Evolutionary conservation across 2,888 invertebrate genomes (phyloP).

Genomic region (Spialia ferax): DNA sequence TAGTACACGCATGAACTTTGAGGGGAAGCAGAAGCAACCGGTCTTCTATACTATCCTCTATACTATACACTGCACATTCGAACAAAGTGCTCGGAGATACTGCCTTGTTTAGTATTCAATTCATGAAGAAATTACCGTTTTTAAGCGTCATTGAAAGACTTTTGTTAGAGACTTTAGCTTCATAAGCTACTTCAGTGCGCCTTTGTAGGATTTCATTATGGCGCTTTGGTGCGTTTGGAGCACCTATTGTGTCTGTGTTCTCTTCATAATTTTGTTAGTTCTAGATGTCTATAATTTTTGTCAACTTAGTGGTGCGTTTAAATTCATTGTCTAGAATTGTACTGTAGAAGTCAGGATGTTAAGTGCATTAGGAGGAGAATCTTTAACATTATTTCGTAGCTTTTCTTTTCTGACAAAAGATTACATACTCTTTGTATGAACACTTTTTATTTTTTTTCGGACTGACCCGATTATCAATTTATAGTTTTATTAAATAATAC

Average conservation of each 20-base stretch:
- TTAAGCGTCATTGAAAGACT: conserved; percentile 38
- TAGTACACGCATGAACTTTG: conserved; percentile 4
- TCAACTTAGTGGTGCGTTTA: too few species aligned
- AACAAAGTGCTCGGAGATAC: conserved; percentile 55
- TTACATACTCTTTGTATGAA: too few species aligned
- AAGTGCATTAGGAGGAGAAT: too few species aligned
- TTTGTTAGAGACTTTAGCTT: conserved; percentile 22
- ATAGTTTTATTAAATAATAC: too few species aligned
- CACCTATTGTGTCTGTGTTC: not conserved
- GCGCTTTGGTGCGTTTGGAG: conserved; percentile 49
- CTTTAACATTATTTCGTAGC: too few species aligned
- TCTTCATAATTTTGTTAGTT: not conserved
- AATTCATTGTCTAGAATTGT: too few species aligned
- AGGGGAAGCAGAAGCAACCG: conserved; percentile 59
- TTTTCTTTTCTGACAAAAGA: too few species aligned
- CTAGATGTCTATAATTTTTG: not conserved
- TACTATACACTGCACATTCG: conserved; percentile 62
- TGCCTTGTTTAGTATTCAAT: conserved; percentile 45
- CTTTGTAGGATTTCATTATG: conserved; percentile 32
- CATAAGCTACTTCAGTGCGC: conserved; percentile 1
- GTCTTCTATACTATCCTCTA: conserved; percentile 65
- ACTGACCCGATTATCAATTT: too few species aligned
- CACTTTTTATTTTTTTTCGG: too few species aligned
- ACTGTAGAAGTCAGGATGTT: too few species aligned
- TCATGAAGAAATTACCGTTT: conserved; percentile 44